phyloP scores from a whole-genome alignment of 2,113 vertebrate genomes.

The Gyps fulvus region DNA sequence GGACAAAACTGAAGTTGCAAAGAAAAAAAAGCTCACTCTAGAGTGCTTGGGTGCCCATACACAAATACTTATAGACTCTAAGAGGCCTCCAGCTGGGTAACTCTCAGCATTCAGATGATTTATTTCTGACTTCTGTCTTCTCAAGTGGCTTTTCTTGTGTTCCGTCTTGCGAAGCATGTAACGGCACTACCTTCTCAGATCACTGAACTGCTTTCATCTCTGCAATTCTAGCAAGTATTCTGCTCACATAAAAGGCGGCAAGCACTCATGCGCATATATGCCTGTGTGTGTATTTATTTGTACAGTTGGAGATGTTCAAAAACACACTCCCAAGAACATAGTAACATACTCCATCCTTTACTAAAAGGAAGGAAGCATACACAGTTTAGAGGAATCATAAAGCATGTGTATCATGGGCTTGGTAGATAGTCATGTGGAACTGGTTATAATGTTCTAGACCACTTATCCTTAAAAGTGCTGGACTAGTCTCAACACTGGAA shows the following conservation, averaged over 20 bases:
- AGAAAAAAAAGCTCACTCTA: fast-evolving
- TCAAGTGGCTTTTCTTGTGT: neutral
- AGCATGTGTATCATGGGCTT: neutral
- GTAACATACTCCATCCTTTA: neutral
- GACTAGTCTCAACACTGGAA: neutral
- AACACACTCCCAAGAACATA: neutral
- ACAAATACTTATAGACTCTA: neutral
- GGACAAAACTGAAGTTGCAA: neutral
- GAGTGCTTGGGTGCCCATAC: neutral
- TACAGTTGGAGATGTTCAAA: neutral
- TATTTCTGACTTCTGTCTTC: neutral
- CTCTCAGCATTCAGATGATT: neutral
- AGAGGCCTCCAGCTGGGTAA: neutral
- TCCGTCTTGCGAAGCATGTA: neutral
- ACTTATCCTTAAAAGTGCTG: neutral
- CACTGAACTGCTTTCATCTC: neutral
- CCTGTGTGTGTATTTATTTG: neutral
- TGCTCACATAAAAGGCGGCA: neutral
- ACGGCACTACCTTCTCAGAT: fast-evolving
- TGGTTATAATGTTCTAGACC: neutral
- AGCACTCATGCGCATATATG: neutral
- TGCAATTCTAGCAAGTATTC: neutral
- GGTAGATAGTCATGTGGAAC: neutral
- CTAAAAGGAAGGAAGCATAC: neutral
- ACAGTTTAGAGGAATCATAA: neutral